Evolutionary conservation across 2,113 vertebrate genomes (phyloP), one percentile per base, ranked within the genome.

Genomic region (Melierax canorus): DNA sequence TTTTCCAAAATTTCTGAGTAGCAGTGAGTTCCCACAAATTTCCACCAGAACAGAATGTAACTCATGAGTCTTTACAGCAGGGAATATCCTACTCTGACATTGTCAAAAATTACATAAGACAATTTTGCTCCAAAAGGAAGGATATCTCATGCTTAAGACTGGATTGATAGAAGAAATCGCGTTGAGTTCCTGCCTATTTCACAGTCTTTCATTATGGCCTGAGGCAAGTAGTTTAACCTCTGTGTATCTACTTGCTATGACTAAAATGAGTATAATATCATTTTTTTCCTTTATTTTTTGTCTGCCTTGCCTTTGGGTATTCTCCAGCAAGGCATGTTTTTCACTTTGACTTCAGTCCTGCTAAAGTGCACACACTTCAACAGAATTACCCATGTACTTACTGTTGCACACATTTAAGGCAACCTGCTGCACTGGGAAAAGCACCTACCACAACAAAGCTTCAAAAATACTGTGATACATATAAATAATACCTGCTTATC

Each of bases 331-430:
- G 72, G 72, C 56, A 60, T 79, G 87, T 84, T 97, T 95, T 96
- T 90, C 92, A 95, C 95, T 97, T 96, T 90, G 69, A 64, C 62
- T 89, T 90, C 92, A 72, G 86, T 85, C 90, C 63, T 94, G 58
- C 58, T 78, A 22, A 92, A 94, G 77, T 82, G 58, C 80, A 78
- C 53, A 58, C 76, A 56, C 43, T 78, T 78, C 68, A 89, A 38
- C 80, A 80, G 72, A 93, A 94, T 51, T 92, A 91, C 73, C 36
- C 58, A 17, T 24, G 53, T 66, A 58, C 78, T 90, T 76, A 24
- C 51, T 60, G 23, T 26, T 71, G 64, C 77, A 90, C 32, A 69
- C 32, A 34, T 26, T 46, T 58, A 83, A 80, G 58, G 55, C 48
- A 82, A 85, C 36, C 46, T 74, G 26, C 38, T 88, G 59, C 53